Conservation (phyloP, 1,140 invertebrate species). For the Drosophila saltans region DNA sequence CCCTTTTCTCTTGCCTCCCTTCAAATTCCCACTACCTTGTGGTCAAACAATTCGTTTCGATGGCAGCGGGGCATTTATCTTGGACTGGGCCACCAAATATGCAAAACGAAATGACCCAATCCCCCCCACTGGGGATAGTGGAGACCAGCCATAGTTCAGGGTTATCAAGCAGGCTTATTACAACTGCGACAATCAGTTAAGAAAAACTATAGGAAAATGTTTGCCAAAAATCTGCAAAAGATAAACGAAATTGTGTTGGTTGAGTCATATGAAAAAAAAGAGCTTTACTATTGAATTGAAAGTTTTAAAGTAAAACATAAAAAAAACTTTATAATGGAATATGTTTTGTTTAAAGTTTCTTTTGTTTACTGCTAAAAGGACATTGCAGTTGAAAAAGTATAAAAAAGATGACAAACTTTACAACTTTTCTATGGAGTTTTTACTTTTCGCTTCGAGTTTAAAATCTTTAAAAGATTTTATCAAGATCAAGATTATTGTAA, state of each 20-base stretch:
- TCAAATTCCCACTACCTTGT: neutral
- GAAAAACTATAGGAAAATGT: neutral
- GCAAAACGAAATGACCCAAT: slow-evolving; percentile 9
- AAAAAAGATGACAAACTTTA: neutral
- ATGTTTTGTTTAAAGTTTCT: neutral
- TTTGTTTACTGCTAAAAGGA: neutral
- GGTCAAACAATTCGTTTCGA: slow-evolving; percentile 7
- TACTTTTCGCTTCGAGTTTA: no score
- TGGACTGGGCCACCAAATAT: slow-evolving; percentile 1
- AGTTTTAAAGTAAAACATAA: neutral
- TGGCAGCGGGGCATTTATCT: slow-evolving; percentile 6
- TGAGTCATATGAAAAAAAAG: neutral
- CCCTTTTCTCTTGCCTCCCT: neutral
- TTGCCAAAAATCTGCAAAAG: neutral
- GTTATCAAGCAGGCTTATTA: neutral
- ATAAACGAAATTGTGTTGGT: neutral
- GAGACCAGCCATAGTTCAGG: neutral
- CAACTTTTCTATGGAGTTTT: neutral
- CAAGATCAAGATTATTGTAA: no score
- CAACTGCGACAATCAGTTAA: slow-evolving; percentile 2
- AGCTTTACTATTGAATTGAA: neutral
- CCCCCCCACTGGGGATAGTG: neutral
- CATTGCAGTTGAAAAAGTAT: neutral
- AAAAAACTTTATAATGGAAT: neutral
- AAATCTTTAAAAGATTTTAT: no score